These are phyloP conservation scores for Metridium senile DNA, from an alignment of 92 coral and sea anemone genomes.

Conservation along the genomic window DNA sequence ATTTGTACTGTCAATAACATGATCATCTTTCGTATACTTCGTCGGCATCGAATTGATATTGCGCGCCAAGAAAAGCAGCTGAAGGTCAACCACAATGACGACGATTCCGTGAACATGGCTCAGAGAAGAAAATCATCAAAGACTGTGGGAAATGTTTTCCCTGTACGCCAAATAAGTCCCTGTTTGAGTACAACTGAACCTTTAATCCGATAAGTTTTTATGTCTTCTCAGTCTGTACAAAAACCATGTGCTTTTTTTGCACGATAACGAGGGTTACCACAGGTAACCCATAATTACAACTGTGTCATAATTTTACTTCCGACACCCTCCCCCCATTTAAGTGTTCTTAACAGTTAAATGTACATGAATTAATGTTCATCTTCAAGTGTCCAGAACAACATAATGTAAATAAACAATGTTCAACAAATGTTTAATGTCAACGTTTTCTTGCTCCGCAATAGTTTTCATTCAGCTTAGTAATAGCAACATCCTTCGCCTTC, in stretches of 20 bases:
- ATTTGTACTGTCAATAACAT: not conserved
- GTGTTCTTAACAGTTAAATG: conserved; percentile 57
- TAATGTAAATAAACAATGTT: not conserved
- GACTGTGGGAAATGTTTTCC: too few relatives aligned
- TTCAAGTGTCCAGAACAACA: not conserved
- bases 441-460: conserved; percentile 21
- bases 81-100: not conserved
- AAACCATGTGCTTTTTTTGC: too few relatives aligned
- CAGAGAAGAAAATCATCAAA: conserved; percentile 1
- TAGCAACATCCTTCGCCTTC: conserved; percentile 46
- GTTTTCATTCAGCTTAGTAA: not conserved
- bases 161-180: too few relatives aligned
- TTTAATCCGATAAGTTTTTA: too few relatives aligned
- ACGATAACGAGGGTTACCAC: too few relatives aligned
- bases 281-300: too few relatives aligned
- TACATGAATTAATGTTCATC: not conserved
- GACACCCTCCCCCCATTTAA: conserved; percentile 64
- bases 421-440: conserved; percentile 6
- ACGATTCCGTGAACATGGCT: not conserved
- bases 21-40: conserved; percentile 2
- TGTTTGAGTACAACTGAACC: too few relatives aligned
- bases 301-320: too few relatives aligned
- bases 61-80: not conserved
- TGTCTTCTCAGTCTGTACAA: too few relatives aligned
- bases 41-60: conserved; percentile 8